phyloP scores from a whole-genome alignment of 2,888 invertebrate species.

The Dione vanillae region DNA sequence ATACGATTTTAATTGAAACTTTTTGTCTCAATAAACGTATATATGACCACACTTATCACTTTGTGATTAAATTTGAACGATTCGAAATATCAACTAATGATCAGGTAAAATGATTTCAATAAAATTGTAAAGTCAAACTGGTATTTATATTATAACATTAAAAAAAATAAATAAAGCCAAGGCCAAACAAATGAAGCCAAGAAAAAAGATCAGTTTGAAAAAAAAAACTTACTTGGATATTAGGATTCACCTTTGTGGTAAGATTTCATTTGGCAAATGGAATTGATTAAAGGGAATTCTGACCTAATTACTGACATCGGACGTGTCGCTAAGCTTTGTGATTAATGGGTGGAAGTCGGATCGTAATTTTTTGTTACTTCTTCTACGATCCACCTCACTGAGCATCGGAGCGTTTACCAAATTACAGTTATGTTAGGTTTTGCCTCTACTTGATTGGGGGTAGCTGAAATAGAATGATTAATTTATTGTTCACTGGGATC shows the following conservation, averaged over 20 bases:
- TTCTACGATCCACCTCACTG: constrained; percentile 8
- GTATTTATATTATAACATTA: too few relatives aligned
- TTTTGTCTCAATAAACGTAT: too few relatives aligned
- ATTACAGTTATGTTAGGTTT: constrained; percentile 14
- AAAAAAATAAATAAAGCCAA: too few relatives aligned
- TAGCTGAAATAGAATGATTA: neutral
- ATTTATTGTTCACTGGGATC: too few relatives aligned
- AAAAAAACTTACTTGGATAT: too few relatives aligned
- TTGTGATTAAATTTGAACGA: too few relatives aligned
- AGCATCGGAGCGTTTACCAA: constrained; percentile 18
- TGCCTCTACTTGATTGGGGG: constrained; percentile 4
- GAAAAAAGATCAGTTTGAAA: neutral
- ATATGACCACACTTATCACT: too few relatives aligned
- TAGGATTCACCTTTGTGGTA: constrained; percentile 19
- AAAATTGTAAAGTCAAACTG: neutral
- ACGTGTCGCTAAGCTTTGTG: constrained; percentile 37
- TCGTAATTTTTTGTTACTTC: constrained; percentile 35
- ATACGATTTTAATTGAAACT: too few relatives aligned
- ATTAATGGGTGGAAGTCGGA: constrained; percentile 37
- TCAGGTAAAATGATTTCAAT: too few relatives aligned
- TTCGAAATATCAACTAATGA: too few relatives aligned
- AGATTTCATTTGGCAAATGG: constrained; percentile 31
- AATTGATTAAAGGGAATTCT: constrained; percentile 41
- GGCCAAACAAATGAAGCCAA: too few relatives aligned
- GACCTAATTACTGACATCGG: constrained; percentile 35